Evolutionary conservation across 53 echinoderm and acorn worm genomes (phyloP).

Genomic region (Stichopus horrens): DNA sequence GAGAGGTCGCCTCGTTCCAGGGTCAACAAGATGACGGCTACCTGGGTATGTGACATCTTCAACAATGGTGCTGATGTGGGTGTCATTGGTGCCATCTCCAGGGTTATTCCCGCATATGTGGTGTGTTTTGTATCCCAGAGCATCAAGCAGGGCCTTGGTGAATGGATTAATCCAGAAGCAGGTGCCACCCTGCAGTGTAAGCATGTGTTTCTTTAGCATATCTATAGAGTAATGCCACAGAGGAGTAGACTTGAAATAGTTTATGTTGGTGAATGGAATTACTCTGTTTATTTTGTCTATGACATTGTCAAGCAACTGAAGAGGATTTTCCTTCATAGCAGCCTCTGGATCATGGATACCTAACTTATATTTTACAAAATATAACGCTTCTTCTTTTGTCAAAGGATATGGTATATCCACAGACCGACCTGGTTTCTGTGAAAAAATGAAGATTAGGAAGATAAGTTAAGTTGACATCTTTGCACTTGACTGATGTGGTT

Average conservation of each 20-base stretch:
- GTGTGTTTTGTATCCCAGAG: slow-evolving; percentile 13
- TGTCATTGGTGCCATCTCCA: slow-evolving; percentile 3
- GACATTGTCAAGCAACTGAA: background rate
- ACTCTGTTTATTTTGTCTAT: slow-evolving; percentile 3
- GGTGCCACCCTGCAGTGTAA: slow-evolving; percentile 11
- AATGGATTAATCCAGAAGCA: slow-evolving; percentile 23
- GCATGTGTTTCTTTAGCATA: background rate
- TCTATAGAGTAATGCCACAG: background rate
- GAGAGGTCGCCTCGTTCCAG: slow-evolving; percentile 32
- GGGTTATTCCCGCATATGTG: slow-evolving; percentile 30
- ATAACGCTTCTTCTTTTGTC: slow-evolving; percentile 25
- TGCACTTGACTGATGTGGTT: too few species aligned
- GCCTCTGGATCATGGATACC: background rate
- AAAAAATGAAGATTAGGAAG: background rate
- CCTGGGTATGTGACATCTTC: slow-evolving; percentile 21
- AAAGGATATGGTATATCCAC: slow-evolving; percentile 25
- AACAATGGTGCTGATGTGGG: slow-evolving; percentile 26
- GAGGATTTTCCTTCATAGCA: background rate
- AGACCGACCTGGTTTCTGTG: background rate
- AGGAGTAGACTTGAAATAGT: background rate
- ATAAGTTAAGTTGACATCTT: too few species aligned
- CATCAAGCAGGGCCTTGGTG: slow-evolving; percentile 29
- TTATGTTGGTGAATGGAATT: slow-evolving; percentile 30
- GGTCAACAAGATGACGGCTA: slow-evolving; percentile 32
- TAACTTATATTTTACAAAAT: background rate